These are phyloP conservation scores for Steinernema scapterisci DNA, from an alignment of 2,888 invertebrate species.

Conservation along the genomic window DNA sequence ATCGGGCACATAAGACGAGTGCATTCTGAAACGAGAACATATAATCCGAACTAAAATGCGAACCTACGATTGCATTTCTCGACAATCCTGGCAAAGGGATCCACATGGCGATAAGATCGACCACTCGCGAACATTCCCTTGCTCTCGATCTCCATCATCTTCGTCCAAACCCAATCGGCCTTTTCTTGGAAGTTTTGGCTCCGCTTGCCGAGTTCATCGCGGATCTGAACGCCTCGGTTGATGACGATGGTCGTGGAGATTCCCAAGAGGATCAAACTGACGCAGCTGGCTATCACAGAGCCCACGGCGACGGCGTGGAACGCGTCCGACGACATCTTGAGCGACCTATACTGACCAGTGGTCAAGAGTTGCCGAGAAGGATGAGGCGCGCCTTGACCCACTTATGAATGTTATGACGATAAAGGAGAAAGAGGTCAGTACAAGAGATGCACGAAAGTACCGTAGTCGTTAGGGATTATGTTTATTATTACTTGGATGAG, in stretches of 20 bases:
- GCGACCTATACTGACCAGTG: not conserved
- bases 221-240: not conserved
- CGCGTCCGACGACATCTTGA: not conserved
- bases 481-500: no score
- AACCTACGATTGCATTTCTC: constrained; percentile 36
- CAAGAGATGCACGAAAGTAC: no score
- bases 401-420: not conserved
- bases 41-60: not conserved
- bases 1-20: constrained; percentile 53
- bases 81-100: constrained; percentile 33
- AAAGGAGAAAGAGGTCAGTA: no score
- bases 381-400: not conserved
- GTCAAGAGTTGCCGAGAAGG: not conserved
- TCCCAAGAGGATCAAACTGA: not conserved
- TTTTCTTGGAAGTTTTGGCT: not conserved
- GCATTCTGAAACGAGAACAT: constrained; percentile 46
- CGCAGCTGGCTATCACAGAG: constrained; percentile 11
- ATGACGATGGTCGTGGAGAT: not conserved
- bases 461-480: no score
- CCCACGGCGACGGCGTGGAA: constrained; percentile 14
- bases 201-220: not conserved
- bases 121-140: constrained; percentile 24
- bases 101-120: constrained; percentile 67
- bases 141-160: not conserved
- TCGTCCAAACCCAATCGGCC: constrained; percentile 38